These are phyloP conservation scores for Sminthurides bifidus DNA, from an alignment of 1,140 invertebrate species.

Conservation along the genomic window DNA sequence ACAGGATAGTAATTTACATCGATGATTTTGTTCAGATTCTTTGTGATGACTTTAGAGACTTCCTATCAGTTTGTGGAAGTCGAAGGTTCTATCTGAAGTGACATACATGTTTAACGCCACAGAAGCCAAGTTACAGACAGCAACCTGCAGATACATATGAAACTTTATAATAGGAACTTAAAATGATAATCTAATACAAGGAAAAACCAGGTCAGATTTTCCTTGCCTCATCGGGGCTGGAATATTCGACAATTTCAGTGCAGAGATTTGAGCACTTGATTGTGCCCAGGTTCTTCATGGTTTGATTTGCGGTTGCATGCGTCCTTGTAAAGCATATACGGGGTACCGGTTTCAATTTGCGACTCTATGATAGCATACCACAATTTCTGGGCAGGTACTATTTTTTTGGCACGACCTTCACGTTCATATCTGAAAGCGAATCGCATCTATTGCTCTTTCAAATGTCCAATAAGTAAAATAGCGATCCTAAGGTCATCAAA, in stretches of 20 bases:
- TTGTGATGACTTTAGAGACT: conserved; percentile 77
- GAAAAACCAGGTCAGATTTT: not conserved
- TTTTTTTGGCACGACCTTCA: conserved; percentile 59
- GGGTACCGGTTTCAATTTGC: conserved; percentile 96
- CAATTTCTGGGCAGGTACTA: conserved; percentile 73
- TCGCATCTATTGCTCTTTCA: too few relatives aligned
- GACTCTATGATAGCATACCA: conserved; percentile 92
- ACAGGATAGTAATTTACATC: conserved; percentile 96
- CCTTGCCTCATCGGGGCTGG: conserved; percentile 66
- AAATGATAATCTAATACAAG: too few relatives aligned
- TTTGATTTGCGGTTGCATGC: conserved; percentile 95
- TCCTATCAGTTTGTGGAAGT: conserved; percentile 81
- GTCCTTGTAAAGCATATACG: conserved; percentile 98
- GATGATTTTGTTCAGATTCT: conserved; percentile 95
- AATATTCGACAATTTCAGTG: conserved; percentile 95
- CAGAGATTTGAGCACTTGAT: conserved; percentile 98
- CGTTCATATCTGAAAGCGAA: conserved; percentile 71
- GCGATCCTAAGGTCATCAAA: too few relatives aligned
- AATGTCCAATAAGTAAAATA: too few relatives aligned
- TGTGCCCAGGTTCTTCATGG: conserved; percentile 95
- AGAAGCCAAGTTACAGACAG: conserved; percentile 96
- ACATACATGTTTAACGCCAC: conserved; percentile 97
- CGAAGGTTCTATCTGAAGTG: conserved; percentile 57
- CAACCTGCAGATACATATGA: conserved; percentile 46
- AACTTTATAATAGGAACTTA: too few relatives aligned